Conservation (phyloP, 2,113 vertebrate species). For the Girardinichthys multiradiatus region DNA sequence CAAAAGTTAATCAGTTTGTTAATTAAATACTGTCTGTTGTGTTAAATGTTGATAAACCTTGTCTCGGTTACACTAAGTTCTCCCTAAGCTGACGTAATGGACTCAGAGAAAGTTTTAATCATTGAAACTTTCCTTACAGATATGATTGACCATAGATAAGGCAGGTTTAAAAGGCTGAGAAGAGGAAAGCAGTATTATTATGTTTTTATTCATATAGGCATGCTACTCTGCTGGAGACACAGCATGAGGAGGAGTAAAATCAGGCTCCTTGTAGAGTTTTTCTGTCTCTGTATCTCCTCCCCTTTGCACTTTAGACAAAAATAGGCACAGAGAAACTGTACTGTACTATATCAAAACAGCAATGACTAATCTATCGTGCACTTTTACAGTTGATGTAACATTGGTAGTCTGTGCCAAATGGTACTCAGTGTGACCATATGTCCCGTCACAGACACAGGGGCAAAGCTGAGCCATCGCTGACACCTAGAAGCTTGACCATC, state of each 20-base stretch:
- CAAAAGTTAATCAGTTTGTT: conserved; percentile 46
- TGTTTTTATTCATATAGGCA: conserved; percentile 8
- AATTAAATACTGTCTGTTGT: conserved; percentile 36
- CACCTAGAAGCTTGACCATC: conserved; percentile 79
- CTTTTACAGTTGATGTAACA: conserved; percentile 67
- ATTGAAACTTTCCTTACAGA: conserved; percentile 10
- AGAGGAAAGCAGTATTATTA: conserved; percentile 7
- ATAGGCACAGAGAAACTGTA: conserved; percentile 60
- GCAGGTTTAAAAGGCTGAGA: conserved; percentile 7
- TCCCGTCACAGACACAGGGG: conserved; percentile 66
- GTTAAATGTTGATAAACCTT: conserved; percentile 21
- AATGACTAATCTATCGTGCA: conserved; percentile 63
- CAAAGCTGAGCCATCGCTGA: conserved; percentile 68
- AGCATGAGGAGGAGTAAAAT: conserved; percentile 32
- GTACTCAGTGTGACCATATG: conserved; percentile 81
- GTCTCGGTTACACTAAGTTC: not conserved
- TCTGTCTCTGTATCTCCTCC: conserved; percentile 44
- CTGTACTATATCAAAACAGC: conserved; percentile 42
- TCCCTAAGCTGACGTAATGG: conserved; percentile 11
- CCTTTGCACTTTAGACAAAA: conserved; percentile 44
- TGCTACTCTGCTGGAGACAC: conserved; percentile 22
- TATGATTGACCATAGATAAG: not conserved
- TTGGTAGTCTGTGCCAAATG: conserved; percentile 70
- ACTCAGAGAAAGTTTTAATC: not conserved
- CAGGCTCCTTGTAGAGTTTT: conserved; percentile 16